Base-by-base conservation (phyloP, 2,113 vertebrate species). In the Protomyctophum bolini region DNA sequence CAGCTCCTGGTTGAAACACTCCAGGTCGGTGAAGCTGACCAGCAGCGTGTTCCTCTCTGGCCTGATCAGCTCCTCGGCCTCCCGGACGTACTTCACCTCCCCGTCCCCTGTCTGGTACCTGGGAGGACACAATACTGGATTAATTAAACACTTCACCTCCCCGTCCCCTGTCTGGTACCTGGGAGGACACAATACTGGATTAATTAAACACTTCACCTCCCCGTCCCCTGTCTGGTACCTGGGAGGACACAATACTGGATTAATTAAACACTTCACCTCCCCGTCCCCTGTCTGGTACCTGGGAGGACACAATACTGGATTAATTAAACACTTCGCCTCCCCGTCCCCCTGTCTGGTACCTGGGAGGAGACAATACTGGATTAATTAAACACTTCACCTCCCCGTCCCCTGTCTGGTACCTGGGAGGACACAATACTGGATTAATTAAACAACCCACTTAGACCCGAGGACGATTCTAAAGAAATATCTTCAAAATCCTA, bases 1-100 rank as follows among this genome's bases (percentile, higher is more conserved):
- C 80, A 99, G 95, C 77, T 99, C 96, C 87, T 99, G 98, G 83
- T 98, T 99, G 88, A 96, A 98, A 67, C 95, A 95, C 75, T 98
- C 98, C 91, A 99, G 79, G 77, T 99, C 98, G 0, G 79, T 85
- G 88, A 96, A 99, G 93, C 95, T 98, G n/a, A 99, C 96, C 6
- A 93, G 82, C 81, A 99, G 64, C 0, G 97, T 99, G 91, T 99
- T 99, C 73, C 97, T 94, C 90, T 99, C 98, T 0, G 98, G 98
- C 55, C 98, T 92, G 81, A 98, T 98, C 73, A 99, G 88, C 71
- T 99, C 97, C 51, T 99, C 98, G 1, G 96, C 96, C 72, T 98
- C 95, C 0, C 73, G 93, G 67, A 97, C 87, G 67, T 99, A 99
- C 75, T 98, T 99, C 74, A 95, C 86, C 87, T 99, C 98, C 51